A percentile compares a stretch with the other conserved stretches of the same genome.
Evolutionary conservation across 2,113 vertebrate genomes (phyloP).

Genomic region (Melanerpes formicivorus): DNA sequence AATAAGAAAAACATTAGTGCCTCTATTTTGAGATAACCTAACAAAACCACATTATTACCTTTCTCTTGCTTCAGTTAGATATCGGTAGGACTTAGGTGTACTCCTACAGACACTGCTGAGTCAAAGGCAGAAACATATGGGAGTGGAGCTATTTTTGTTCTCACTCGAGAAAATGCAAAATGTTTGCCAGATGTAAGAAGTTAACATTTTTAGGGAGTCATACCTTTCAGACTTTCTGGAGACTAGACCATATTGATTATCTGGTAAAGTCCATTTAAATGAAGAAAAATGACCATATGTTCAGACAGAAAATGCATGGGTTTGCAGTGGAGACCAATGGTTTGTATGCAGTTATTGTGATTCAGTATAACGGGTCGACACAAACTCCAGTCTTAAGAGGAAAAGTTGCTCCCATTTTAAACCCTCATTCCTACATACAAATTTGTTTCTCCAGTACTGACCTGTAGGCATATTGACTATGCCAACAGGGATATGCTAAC

Average conservation of each 20-base stretch:
- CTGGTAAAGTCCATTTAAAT: not conserved
- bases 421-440: not conserved
- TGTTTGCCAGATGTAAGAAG: constrained; percentile 8
- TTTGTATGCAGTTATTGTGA: not conserved
- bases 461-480: not conserved
- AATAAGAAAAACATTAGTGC: not conserved
- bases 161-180: constrained; percentile 10
- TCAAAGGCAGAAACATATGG: constrained; percentile 54
- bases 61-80: not conserved
- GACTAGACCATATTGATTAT: not conserved
- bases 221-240: constrained; percentile 11
- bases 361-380: not conserved
- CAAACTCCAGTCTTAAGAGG: not conserved
- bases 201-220: not conserved
- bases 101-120: constrained; percentile 52
- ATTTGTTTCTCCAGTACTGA: not conserved
- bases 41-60: not conserved
- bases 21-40: constrained; percentile 16
- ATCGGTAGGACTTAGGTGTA: not conserved
- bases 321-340: not conserved
- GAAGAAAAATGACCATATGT: not conserved
- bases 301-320: not conserved
- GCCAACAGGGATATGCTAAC: not conserved
- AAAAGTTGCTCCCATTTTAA: not conserved
- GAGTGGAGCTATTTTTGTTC: constrained; percentile 26